Evolutionary conservation across 2,888 invertebrate species (phyloP).

Genomic region (Chymomyza amoena): DNA sequence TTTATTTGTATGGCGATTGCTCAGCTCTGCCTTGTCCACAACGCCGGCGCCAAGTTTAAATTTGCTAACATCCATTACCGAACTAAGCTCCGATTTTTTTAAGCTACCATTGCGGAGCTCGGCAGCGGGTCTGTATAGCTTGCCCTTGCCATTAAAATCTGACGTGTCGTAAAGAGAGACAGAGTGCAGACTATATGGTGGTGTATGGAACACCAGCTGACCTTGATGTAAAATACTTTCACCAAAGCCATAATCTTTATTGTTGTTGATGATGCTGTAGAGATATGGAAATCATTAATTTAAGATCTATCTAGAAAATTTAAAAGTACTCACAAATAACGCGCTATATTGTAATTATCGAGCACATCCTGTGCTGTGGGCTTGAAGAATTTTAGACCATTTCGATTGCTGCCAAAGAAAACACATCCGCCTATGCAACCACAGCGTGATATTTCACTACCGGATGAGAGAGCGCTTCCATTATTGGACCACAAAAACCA

Average conservation of each 20-base stretch:
- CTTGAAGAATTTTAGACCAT: constrained; percentile 93
- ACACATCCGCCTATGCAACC: constrained; percentile 97
- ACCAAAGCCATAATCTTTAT: constrained; percentile 93
- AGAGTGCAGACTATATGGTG: constrained; percentile 89
- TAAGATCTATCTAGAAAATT: background rate
- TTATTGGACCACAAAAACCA: constrained; percentile 94
- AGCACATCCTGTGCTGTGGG: constrained; percentile 88
- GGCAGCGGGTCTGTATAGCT: constrained; percentile 72
- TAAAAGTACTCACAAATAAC: constrained; percentile 76
- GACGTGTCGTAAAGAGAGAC: constrained; percentile 86
- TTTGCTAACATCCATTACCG: constrained; percentile 68
- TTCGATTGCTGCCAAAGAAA: constrained; percentile 95
- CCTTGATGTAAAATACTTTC: constrained; percentile 94
- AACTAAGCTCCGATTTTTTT: constrained; percentile 70
- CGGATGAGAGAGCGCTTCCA: constrained; percentile 76
- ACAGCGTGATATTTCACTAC: constrained; percentile 86
- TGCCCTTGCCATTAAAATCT: constrained; percentile 77
- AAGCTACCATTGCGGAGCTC: constrained; percentile 75
- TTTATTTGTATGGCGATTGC: constrained; percentile 59
- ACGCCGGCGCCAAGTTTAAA: constrained; percentile 66
- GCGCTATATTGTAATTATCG: constrained; percentile 90
- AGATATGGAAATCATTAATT: background rate
- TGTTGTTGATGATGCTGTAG: constrained; percentile 84
- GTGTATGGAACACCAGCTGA: constrained; percentile 93
- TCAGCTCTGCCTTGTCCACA: constrained; percentile 64